Percentiles rank a stretch among this genome's conserved stretches.
Conservation (phyloP, 2,797 vertebrate genomes). For the Epinephelus coioides region DNA sequence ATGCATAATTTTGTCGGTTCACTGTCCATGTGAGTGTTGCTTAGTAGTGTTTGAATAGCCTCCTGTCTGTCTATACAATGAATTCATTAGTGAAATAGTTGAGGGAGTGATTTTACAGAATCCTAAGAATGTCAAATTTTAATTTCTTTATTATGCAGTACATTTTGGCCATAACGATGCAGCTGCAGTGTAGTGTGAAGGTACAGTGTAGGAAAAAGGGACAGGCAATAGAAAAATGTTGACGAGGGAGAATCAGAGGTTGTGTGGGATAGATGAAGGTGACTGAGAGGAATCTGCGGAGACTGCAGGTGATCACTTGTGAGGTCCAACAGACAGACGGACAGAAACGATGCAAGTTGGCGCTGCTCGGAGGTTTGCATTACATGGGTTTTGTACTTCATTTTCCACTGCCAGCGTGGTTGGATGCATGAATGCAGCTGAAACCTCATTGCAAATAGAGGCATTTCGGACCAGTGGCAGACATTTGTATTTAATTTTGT, state of each 20-base stretch:
- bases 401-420: slow-evolving; percentile 5
- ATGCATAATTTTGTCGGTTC: slow-evolving; percentile 65
- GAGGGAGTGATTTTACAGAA: slow-evolving; percentile 43
- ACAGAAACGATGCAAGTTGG: slow-evolving; percentile 40
- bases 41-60: slow-evolving; percentile 53
- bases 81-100: slow-evolving; percentile 54
- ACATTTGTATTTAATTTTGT: slow-evolving; percentile 38
- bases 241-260: slow-evolving; percentile 33
- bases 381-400: slow-evolving; percentile 20
- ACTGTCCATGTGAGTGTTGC: slow-evolving; percentile 68
- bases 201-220: slow-evolving; percentile 44
- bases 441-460: slow-evolving; percentile 20
- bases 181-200: slow-evolving; percentile 41
- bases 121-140: slow-evolving; percentile 53
- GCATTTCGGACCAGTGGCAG: slow-evolving; percentile 34
- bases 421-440: slow-evolving; percentile 8
- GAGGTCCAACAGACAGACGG: slow-evolving; percentile 29
- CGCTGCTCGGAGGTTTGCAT: slow-evolving; percentile 37
- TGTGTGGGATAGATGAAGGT: slow-evolving; percentile 38
- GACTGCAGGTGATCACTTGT: slow-evolving; percentile 40
- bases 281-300: slow-evolving; percentile 42
- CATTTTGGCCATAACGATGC: slow-evolving; percentile 25
- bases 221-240: slow-evolving; percentile 33
- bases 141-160: slow-evolving; percentile 32
- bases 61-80: slow-evolving; percentile 28